These are phyloP conservation scores for Zoanthus sansibaricus DNA, from an alignment of 92 coral and sea anemone genomes.

Conservation along the genomic window DNA sequence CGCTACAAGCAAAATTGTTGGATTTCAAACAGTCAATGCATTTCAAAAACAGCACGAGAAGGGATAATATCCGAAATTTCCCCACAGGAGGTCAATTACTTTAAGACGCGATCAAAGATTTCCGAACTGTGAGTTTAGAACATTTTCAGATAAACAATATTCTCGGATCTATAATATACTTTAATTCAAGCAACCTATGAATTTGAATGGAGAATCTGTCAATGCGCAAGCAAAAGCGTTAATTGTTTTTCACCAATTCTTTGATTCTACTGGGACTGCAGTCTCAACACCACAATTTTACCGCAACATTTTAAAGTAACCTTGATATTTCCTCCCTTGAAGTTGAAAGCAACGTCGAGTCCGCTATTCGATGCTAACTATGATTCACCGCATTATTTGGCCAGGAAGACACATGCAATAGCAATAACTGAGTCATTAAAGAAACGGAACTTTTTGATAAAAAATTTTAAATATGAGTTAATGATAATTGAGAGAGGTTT, in stretches of 20 bases:
- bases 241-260: not conserved
- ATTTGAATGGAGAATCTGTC: not conserved
- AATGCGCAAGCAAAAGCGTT: not conserved
- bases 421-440: not conserved
- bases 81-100: conserved; percentile 43
- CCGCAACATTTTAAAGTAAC: not conserved
- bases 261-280: not conserved
- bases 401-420: not conserved
- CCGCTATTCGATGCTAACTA: not conserved
- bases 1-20: not conserved
- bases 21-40: not conserved
- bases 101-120: conserved; percentile 39
- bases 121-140: conserved; percentile 21
- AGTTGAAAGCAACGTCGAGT: not conserved
- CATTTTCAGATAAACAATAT: conserved; percentile 14
- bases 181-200: not conserved
- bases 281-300: not conserved
- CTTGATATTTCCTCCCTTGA: not conserved
- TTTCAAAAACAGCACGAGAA: conserved; percentile 33
- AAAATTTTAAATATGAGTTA: conserved; percentile 9
- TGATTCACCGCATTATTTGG: not conserved
- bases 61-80: conserved; percentile 26
- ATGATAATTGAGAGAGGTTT: not conserved
- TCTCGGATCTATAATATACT: not conserved
- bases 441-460: not conserved